These are phyloP conservation scores for Mythimna loreyi DNA, from an alignment of 2,888 invertebrate species.

Conservation along the genomic window DNA sequence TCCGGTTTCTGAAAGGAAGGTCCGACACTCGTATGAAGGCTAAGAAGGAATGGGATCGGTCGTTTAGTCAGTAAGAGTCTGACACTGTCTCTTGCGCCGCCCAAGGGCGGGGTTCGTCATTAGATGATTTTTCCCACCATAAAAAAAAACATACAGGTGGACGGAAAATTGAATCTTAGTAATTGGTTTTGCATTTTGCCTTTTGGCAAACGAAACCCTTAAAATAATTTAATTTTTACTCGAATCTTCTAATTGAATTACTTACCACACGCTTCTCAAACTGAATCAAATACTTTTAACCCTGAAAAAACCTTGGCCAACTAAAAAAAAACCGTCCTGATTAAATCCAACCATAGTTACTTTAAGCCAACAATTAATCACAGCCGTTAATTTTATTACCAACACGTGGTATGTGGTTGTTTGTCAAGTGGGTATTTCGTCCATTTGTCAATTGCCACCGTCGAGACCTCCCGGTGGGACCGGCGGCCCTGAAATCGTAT, in stretches of 20 bases:
- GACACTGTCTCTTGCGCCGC: too few species aligned
- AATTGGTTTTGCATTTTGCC: too few species aligned
- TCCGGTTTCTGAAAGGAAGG: too few species aligned
- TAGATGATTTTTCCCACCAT: too few species aligned
- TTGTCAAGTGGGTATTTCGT: slow-evolving; percentile 71
- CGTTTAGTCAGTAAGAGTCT: too few species aligned
- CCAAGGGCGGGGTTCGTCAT: too few species aligned
- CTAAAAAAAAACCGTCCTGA: slow-evolving; percentile 32
- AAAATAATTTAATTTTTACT: not conserved
- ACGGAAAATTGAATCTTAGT: too few species aligned
- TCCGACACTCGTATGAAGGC: too few species aligned
- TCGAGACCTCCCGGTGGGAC: slow-evolving; percentile 61
- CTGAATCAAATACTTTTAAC: not conserved
- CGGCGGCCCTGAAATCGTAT: slow-evolving; percentile 56
- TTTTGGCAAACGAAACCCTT: too few species aligned
- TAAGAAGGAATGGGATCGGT: too few species aligned
- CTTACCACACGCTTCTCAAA: not conserved
- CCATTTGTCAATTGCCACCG: slow-evolving; percentile 76
- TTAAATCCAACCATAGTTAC: slow-evolving; percentile 65
- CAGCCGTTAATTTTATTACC: slow-evolving; percentile 82
- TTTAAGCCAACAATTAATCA: slow-evolving; percentile 77
- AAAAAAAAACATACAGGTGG: too few species aligned
- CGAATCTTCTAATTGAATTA: too few species aligned
- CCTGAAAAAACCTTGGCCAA: not conserved
- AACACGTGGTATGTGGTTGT: slow-evolving; percentile 72